Evolutionary conservation across 2,113 vertebrate genomes (phyloP).

Genomic region (Paedocypris sp.): DNA sequence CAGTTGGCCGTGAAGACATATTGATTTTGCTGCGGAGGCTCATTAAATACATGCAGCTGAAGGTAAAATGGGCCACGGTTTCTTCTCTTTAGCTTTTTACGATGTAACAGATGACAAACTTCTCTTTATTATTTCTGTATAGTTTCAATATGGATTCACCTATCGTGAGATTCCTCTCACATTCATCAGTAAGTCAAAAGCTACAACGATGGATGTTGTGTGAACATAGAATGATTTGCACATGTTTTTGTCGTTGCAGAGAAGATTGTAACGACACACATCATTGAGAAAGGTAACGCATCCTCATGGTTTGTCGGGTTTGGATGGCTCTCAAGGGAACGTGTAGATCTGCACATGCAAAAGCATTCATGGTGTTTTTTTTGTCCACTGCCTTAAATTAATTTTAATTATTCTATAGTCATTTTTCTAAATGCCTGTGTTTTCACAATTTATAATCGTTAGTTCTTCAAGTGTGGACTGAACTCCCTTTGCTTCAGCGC

Average conservation of each 20-base stretch:
- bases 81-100: slow-evolving; percentile 17
- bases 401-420: too few species aligned
- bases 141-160: slow-evolving; percentile 76
- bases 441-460: too few species aligned
- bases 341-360: too few species aligned
- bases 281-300: slow-evolving; percentile 46
- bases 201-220: too few species aligned
- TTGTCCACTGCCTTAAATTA: too few species aligned
- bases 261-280: slow-evolving; percentile 44
- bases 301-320: neutral
- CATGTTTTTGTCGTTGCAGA: slow-evolving; percentile 39
- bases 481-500: too few species aligned
- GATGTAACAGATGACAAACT: too few species aligned
- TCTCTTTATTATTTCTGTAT: slow-evolving; percentile 31
- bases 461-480: too few species aligned
- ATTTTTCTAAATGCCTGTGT: too few species aligned
- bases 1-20: slow-evolving; percentile 80
- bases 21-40: slow-evolving; percentile 76
- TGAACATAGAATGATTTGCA: too few species aligned
- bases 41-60: slow-evolving; percentile 83
- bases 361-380: too few species aligned
- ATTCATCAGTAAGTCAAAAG: slow-evolving; percentile 87
- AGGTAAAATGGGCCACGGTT: slow-evolving; percentile 59
- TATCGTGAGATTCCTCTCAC: slow-evolving; percentile 83
- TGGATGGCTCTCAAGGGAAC: too few species aligned